Conservation (phyloP, 2,113 vertebrate genomes). For the Serilophus lunatus region DNA sequence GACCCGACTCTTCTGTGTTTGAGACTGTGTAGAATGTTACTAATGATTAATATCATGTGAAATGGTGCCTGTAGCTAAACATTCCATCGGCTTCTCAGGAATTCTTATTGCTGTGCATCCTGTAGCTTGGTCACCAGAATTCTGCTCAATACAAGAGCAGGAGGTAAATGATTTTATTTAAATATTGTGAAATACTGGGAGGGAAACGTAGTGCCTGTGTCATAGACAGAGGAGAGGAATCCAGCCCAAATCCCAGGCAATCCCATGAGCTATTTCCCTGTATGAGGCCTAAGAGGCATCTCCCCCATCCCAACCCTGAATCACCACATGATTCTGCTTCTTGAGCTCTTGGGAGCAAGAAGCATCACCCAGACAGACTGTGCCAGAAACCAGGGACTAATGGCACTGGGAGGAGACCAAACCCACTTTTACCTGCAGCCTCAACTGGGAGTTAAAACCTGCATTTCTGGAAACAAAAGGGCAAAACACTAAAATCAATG, state of each 20-base stretch:
- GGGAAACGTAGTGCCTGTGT: background rate
- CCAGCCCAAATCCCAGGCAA: background rate
- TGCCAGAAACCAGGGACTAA: background rate
- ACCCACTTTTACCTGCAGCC: background rate
- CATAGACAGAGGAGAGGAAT: background rate
- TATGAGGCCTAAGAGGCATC: background rate
- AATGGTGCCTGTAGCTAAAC: background rate
- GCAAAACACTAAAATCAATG: constrained; percentile 19
- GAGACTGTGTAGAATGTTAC: background rate
- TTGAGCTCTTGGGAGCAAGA: background rate
- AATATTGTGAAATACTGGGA: background rate
- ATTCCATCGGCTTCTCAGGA: background rate
- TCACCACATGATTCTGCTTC: background rate
- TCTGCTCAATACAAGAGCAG: background rate
- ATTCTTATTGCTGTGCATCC: background rate
- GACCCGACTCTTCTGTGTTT: background rate
- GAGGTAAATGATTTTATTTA: background rate
- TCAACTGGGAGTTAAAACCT: background rate
- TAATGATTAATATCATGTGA: background rate
- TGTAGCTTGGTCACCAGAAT: background rate
- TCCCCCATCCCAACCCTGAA: background rate
- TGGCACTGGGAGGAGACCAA: background rate
- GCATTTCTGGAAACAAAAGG: constrained; percentile 19
- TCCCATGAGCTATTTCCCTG: accelerated
- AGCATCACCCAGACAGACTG: too few relatives aligned